Conservation (phyloP, 2,797 vertebrate species). For the Psittacula echo region DNA sequence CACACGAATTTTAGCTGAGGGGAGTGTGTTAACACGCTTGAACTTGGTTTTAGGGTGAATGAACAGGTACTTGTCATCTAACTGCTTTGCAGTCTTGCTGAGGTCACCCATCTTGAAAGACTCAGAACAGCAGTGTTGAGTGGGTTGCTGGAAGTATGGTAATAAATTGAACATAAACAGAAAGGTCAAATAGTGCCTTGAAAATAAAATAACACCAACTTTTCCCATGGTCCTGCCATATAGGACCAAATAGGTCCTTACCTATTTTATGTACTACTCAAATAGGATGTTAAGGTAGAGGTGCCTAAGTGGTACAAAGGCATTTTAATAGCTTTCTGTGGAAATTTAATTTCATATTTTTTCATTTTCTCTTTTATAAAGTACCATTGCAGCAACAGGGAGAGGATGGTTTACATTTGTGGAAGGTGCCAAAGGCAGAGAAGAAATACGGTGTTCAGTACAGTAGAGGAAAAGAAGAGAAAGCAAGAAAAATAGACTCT, state of each 20-base stretch:
- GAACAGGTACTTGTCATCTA: not conserved
- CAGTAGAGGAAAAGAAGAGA: conserved; percentile 31
- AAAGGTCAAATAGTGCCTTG: not conserved
- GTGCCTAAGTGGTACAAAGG: not conserved
- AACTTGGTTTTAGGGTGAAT: not conserved
- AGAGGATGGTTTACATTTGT: conserved; percentile 39
- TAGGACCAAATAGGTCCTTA: not conserved
- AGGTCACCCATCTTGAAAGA: not conserved
- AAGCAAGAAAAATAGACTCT: conserved; percentile 32
- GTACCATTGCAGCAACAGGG: not conserved
- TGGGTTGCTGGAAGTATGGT: not conserved
- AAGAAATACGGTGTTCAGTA: conserved; percentile 26
- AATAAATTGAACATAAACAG: not conserved
- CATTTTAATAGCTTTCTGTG: conserved; percentile 21
- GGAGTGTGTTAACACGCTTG: not conserved
- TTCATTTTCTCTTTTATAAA: conserved; percentile 17
- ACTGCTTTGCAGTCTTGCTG: not conserved
- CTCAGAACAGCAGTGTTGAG: not conserved
- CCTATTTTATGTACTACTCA: not conserved
- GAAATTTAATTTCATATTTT: conserved; percentile 20
- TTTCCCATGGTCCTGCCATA: not conserved
- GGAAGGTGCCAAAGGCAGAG: conserved; percentile 14
- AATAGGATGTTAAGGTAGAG: not conserved
- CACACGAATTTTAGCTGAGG: not conserved
- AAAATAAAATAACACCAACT: not conserved